Conservation (phyloP, 2,888 invertebrate genomes). For the Dryomyza anilis region DNA sequence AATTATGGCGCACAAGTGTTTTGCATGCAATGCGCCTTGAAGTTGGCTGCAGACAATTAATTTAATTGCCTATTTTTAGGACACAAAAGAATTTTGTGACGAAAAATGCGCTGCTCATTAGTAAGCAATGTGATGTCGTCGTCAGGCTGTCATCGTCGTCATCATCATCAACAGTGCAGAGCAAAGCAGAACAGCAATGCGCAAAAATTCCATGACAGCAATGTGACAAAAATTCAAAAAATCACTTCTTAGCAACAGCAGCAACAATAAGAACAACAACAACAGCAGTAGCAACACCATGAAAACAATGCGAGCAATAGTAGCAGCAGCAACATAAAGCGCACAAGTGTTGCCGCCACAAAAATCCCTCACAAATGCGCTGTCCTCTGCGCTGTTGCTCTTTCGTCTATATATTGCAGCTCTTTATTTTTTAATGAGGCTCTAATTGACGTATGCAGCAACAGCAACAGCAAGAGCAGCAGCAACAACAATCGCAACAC, state of each 20-base stretch:
- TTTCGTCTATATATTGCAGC: conserved; percentile 30
- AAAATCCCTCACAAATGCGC: neutral
- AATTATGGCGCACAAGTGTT: no score
- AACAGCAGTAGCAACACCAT: neutral
- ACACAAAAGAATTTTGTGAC: no score
- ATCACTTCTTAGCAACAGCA: conserved; percentile 45
- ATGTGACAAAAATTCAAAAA: conserved; percentile 60
- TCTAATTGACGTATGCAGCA: conserved; percentile 57
- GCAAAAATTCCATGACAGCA: no score
- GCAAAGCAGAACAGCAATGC: no score
- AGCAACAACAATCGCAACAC: conserved; percentile 26
- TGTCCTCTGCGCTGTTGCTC: conserved; percentile 16
- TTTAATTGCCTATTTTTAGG: no score
- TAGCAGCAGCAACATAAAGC: conserved; percentile 38
- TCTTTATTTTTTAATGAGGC: conserved; percentile 54
- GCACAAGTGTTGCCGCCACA: conserved; percentile 49
- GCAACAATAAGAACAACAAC: neutral
- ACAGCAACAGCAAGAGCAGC: conserved; percentile 1
- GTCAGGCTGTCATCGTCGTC: no score
- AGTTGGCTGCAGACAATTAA: no score
- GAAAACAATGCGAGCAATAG: neutral
- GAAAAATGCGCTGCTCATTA: no score
- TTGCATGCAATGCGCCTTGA: no score
- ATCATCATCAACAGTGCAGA: no score
- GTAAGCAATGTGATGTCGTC: no score